Evolutionary conservation across 2,888 invertebrate species (phyloP).

Genomic region (Prenolepis imparis): DNA sequence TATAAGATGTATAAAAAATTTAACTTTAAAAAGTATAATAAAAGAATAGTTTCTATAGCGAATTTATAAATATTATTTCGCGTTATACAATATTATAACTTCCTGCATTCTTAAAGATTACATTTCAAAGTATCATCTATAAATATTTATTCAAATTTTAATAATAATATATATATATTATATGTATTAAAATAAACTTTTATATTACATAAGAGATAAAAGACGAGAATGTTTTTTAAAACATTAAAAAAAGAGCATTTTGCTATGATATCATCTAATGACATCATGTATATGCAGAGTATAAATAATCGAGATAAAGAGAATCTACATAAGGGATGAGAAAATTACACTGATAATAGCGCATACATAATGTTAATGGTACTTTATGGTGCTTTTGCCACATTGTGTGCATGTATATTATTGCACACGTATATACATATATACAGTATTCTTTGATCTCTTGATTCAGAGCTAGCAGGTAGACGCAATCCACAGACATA

Average conservation of each 20-base stretch:
- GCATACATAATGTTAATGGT: slow-evolving; percentile 39
- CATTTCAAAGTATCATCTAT: not conserved
- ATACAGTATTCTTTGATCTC: slow-evolving; percentile 35
- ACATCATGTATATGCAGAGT: not conserved
- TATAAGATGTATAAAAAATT: not conserved
- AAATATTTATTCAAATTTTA: slow-evolving; percentile 4
- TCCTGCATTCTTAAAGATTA: not conserved
- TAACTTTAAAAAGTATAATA: not conserved
- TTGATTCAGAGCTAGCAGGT: slow-evolving; percentile 1
- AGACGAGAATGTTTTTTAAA: not conserved
- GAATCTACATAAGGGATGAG: not conserved
- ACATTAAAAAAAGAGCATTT: not conserved
- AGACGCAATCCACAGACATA: slow-evolving; percentile 5
- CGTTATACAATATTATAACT: not conserved
- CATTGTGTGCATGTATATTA: slow-evolving; percentile 57
- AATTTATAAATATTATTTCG: not conserved
- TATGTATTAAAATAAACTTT: not conserved
- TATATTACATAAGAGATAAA: not conserved
- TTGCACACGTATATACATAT: slow-evolving; percentile 12
- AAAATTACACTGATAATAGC: slow-evolving; percentile 4
- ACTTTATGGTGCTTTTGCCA: slow-evolving; percentile 68
- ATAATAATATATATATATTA: not conserved
- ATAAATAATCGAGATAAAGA: not conserved
- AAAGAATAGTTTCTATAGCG: not conserved
- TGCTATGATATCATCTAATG: not conserved